Evolutionary conservation across 2,113 vertebrate genomes (phyloP), one percentile per base, ranked within the genome.

Genomic region (Butorides virescens): DNA sequence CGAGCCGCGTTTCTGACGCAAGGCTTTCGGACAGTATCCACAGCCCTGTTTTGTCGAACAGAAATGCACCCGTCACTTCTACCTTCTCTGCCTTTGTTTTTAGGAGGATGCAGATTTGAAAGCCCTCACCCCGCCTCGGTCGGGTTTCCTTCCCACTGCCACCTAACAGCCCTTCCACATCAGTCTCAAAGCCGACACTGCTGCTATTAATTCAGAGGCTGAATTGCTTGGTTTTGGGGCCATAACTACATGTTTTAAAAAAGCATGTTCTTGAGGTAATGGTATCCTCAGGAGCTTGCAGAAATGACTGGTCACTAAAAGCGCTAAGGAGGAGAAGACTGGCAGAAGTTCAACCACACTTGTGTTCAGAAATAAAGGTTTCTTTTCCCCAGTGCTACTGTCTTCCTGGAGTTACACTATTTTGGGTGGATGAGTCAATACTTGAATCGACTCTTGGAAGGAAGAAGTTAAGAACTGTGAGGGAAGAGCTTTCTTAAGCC

Each of bases 31-130:
- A 7, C 10, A 19, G 46, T 0, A 49, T 3, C 61, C n/a, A 7
- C n/a, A 32, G 42, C 29, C 22, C 23, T 3, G 1, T 5, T 13
- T 9, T 10, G 12, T 19, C 55, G 3, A 10, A 26, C 27, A 27
- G 27, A 63, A 62, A 2, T 0, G 0, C 21, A 8, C 13, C 11
- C 0, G 13, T 3, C 59, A 4, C 9, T 18, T 11, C 50, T 36
- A 11, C 16, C 36, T 39, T 15, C 44, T 37, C 30, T 12, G 13
- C 3, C 27, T 2, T 10, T 22, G 27, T 16, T 81, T 83, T 46
- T 5, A 47, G 61, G 11, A 62, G 42, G 42, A n/a, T 2, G 4
- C 1, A 0, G 52, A 29, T 37, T 7, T 39, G 8, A 71, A 50
- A 77, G 10, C 32, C 16, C 26, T 10, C 62, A 2, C 14, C 0